Percentiles rank a stretch among this genome's conserved stretches.
Conservation (phyloP, 2,113 vertebrate genomes). For the Pagrus major region DNA sequence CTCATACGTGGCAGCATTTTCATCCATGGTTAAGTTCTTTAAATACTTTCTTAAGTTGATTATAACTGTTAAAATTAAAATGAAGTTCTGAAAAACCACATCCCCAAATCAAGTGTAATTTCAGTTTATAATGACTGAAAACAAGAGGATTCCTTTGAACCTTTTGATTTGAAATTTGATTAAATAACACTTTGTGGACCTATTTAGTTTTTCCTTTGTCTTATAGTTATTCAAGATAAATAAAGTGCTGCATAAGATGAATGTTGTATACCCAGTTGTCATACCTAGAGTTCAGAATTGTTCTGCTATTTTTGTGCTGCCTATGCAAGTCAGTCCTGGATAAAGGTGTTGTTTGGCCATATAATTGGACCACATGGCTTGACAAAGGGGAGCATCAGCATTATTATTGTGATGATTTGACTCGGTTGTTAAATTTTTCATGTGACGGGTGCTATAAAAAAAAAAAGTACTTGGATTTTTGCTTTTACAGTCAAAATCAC, state of each 20-base stretch:
- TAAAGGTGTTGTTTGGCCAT: slow-evolving; percentile 78
- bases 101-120: background rate
- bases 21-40: background rate
- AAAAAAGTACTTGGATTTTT: slow-evolving; percentile 45
- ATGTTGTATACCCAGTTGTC: slow-evolving; percentile 56
- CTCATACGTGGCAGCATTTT: slow-evolving; percentile 29
- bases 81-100: background rate
- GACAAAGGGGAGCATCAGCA: slow-evolving; percentile 85
- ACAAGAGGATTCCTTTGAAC: background rate
- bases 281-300: slow-evolving; percentile 75
- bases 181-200: slow-evolving; percentile 41
- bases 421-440: slow-evolving; percentile 1
- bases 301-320: slow-evolving; percentile 82
- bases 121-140: background rate
- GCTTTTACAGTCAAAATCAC: slow-evolving; percentile 45
- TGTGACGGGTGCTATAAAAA: slow-evolving; percentile 18
- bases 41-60: background rate
- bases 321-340: slow-evolving; percentile 89
- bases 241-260: slow-evolving; percentile 41
- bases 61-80: background rate
- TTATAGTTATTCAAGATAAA: slow-evolving; percentile 15
- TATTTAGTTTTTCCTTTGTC: slow-evolving; percentile 51
- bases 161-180: slow-evolving; percentile 29
- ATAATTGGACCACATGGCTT: slow-evolving; percentile 55
- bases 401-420: slow-evolving; percentile 12